Percentiles rank a stretch among this genome's conserved stretches.
phyloP scores from a whole-genome alignment of 2,113 vertebrate genomes.

The Ginglymostoma cirratum region DNA sequence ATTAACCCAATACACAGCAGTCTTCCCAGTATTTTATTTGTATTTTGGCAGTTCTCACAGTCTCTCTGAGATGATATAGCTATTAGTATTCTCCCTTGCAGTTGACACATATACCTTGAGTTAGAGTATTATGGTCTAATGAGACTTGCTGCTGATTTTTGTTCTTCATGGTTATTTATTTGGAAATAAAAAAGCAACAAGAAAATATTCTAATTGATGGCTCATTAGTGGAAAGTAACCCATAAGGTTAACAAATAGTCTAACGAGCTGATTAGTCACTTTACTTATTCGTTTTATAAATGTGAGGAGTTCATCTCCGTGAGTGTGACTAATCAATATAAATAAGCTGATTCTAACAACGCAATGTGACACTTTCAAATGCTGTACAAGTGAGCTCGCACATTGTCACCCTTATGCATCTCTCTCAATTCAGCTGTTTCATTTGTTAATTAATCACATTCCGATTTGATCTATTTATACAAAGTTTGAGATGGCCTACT shows the following conservation, averaged over 20 bases:
- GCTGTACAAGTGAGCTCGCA: constrained; percentile 26
- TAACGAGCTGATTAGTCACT: constrained; percentile 28
- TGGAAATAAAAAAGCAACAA: background rate
- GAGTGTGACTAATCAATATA: constrained; percentile 24
- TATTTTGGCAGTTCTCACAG: background rate
- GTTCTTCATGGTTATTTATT: background rate
- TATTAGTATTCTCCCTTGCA: background rate
- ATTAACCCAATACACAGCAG: background rate
- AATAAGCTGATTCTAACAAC: constrained; percentile 36
- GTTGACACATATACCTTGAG: background rate
- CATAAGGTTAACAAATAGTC: constrained; percentile 35
- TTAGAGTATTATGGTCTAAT: background rate
- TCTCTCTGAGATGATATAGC: background rate
- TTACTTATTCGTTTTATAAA: constrained; percentile 30
- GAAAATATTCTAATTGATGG: constrained; percentile 23
- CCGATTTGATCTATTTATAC: constrained; percentile 22
- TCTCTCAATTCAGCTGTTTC: constrained; percentile 32
- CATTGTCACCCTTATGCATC: background rate
- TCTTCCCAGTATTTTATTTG: background rate
- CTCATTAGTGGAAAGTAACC: constrained; percentile 27
- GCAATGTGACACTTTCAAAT: constrained; percentile 26
- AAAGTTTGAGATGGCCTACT: constrained; percentile 36
- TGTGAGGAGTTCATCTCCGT: constrained; percentile 24
- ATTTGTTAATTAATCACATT: constrained; percentile 36
- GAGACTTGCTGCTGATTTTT: constrained; percentile 14